Conservation (phyloP, 2,797 vertebrate genomes). For the Silurus aristotelis region DNA sequence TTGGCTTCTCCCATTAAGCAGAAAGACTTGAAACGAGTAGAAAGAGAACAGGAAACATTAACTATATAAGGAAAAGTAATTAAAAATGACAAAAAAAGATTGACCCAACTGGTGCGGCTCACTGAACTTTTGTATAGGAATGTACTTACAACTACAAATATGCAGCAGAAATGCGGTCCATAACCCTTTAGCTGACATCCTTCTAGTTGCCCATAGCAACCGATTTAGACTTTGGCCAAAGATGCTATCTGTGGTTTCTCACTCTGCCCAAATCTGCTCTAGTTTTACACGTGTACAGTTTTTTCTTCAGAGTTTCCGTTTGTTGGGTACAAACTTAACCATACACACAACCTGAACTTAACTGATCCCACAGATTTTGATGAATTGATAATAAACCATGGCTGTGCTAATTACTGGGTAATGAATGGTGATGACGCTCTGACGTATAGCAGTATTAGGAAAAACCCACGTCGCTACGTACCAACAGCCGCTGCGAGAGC, state of each 20-base stretch:
- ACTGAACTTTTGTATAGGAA: neutral
- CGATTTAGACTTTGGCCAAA: neutral
- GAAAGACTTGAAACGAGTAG: neutral
- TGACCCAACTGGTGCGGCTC: neutral
- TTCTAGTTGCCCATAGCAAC: conserved; percentile 33
- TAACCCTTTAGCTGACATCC: conserved; percentile 23
- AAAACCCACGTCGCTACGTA: neutral
- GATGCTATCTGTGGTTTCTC: neutral
- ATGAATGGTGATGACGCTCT: neutral
- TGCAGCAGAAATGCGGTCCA: neutral
- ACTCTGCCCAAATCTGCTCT: neutral
- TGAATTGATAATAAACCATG: neutral
- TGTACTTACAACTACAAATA: neutral
- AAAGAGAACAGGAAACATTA: neutral
- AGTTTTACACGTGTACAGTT: neutral
- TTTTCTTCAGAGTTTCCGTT: neutral
- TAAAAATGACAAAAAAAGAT: neutral
- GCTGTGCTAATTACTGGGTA: neutral
- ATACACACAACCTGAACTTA: neutral
- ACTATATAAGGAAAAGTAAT: conserved; percentile 1
- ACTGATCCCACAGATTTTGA: neutral
- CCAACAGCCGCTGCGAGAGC: neutral
- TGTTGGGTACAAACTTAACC: neutral
- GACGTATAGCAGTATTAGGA: neutral
- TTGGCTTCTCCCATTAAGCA: neutral